Evolutionary conservation across 2,797 vertebrate species (phyloP), one percentile per base, ranked within the genome.

Genomic region (Spondyliosoma cantharus): DNA sequence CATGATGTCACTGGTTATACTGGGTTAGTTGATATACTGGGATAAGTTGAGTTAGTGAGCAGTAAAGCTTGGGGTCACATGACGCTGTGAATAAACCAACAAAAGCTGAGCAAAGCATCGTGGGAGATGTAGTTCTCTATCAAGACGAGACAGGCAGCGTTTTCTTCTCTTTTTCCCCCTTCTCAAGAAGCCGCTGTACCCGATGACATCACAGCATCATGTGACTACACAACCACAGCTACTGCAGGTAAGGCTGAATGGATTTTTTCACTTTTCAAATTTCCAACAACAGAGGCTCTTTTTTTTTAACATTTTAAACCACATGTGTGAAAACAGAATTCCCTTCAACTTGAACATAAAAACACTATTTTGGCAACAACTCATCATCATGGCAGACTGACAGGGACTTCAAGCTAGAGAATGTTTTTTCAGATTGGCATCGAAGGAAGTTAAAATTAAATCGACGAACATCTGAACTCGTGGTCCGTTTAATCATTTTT

Each of bases 111-210:
- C 45, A 81, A 73, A 73, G 74, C 54, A 70, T 50, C 5, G 19
- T 84, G 64, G 82, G 82, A 76, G 22, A 6, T 57, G 66, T 8
- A 64, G 71, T 73, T 62, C 20, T 48, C 24, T 22, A 29, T 32
- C 2, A 29, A 5, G 22, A 9, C 27, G 12, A 7, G 12, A 7
- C 7, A 14, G 17, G 27, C 16, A 50, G 16, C 42, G 3, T 56
- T 37, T 25, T 17, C 6, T 46, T 11, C 0, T 2, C 5, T 19
- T 61, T 46, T 37, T 4, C 16, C n/a, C n/a, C 4, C 15, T 20
- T 56, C 22, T 46, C 12, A 61, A 61, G 27, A 7, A 2, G 4
- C 22, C 7, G n/a, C n/a, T 54, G 22, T 24, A 11, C 3, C 25
- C 14, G 15, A 53, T 63, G 57, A 68, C 22, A n/a, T 69, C 7